phyloP scores from a whole-genome alignment of 2,797 vertebrate species.

The Chrysocyon brachyurus region DNA sequence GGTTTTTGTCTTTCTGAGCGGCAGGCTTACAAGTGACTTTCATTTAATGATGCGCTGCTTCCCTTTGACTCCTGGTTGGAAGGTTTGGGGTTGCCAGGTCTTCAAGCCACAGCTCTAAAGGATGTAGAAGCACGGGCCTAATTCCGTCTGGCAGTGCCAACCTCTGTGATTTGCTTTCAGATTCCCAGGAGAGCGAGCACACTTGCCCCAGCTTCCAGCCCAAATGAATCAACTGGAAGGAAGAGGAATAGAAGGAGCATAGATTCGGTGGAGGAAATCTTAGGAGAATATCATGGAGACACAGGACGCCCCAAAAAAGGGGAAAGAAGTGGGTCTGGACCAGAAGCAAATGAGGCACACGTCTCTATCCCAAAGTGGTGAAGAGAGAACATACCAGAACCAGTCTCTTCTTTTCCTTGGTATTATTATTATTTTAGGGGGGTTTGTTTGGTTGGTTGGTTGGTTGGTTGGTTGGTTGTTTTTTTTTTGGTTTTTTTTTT shows the following conservation, averaged over 20 bases:
- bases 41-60: neutral
- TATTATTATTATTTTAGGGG: neutral
- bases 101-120: neutral
- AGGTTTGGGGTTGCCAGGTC: neutral
- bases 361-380: too few relatives aligned
- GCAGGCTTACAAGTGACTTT: neutral
- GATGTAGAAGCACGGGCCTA: neutral
- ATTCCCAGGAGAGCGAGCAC: neutral
- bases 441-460: neutral
- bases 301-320: neutral
- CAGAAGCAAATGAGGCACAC: neutral
- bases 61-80: neutral
- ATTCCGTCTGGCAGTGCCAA: neutral
- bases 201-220: neutral
- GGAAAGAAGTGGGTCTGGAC: neutral
- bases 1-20: neutral
- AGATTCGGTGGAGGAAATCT: neutral
- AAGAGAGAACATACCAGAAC: neutral
- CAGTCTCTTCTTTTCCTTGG: neutral
- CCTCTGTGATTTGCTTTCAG: neutral
- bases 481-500: too few relatives aligned
- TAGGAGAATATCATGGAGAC: neutral
- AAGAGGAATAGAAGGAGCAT: neutral
- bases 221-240: neutral
- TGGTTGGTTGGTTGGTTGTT: neutral